These are phyloP conservation scores for Rachycentron canadum DNA, from an alignment of 2,797 vertebrate genomes.

Conservation along the genomic window DNA sequence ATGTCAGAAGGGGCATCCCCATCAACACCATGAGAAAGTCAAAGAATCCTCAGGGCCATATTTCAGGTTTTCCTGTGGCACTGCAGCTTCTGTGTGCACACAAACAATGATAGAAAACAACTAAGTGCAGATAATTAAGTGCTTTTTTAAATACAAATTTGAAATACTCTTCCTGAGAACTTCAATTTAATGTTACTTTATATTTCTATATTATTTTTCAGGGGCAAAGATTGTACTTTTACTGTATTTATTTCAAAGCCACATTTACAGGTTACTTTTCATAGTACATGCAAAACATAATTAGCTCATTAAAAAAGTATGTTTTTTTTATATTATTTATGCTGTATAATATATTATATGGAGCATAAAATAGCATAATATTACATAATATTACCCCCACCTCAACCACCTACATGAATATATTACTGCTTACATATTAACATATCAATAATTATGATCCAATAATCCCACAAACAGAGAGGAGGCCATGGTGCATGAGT, in stretches of 20 bases:
- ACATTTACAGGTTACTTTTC: neutral
- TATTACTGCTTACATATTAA: neutral
- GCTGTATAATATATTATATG: no score
- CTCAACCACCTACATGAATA: neutral
- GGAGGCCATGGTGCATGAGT: neutral
- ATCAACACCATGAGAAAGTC: slow-evolving; percentile 31
- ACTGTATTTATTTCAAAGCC: neutral
- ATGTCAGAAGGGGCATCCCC: slow-evolving; percentile 57
- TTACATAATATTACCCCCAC: neutral
- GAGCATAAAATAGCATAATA: neutral
- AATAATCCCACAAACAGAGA: neutral
- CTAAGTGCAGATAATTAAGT: neutral
- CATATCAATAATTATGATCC: neutral
- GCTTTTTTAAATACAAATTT: neutral
- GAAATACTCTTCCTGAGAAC: neutral
- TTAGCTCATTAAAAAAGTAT: neutral
- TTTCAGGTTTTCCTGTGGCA: slow-evolving; percentile 4
- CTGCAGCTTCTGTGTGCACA: neutral
- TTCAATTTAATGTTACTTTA: neutral
- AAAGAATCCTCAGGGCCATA: slow-evolving; percentile 16
- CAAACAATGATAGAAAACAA: neutral
- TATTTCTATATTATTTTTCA: neutral
- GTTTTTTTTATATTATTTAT: no score
- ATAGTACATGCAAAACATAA: neutral
- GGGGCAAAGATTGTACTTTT: neutral